Percentiles rank a stretch among this genome's conserved stretches.
Evolutionary conservation across 2,888 invertebrate species (phyloP).

Genomic region (Eupithecia abbreviata): DNA sequence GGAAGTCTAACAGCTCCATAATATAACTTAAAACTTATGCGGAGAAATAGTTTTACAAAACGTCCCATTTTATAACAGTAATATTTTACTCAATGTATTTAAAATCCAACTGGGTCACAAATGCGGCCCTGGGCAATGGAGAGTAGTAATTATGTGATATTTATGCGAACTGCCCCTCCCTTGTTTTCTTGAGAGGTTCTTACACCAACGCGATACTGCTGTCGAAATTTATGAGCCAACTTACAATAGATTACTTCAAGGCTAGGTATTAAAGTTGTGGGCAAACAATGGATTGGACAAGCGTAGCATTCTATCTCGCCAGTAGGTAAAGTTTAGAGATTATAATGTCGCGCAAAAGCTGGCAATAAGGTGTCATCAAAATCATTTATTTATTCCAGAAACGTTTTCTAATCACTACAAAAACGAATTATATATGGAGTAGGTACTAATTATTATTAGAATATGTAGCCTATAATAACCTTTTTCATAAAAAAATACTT

Average conservation of each 20-base stretch:
- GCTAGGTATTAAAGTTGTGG: constrained; percentile 4
- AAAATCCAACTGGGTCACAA: constrained; percentile 19
- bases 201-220: constrained; percentile 60
- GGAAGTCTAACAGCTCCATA: background rate
- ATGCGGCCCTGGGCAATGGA: constrained; percentile 53
- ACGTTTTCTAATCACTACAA: too few species aligned
- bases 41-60: background rate
- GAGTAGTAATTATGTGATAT: constrained; percentile 73
- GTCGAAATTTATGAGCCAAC: constrained; percentile 51
- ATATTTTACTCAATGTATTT: constrained; percentile 3
- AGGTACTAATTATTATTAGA: background rate
- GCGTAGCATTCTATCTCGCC: background rate
- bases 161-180: constrained; percentile 63
- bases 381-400: too few species aligned
- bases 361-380: background rate
- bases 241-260: constrained; percentile 27
- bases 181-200: constrained; percentile 56
- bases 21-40: background rate
- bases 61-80: background rate
- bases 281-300: constrained; percentile 1
- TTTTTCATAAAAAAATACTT: background rate
- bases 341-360: background rate
- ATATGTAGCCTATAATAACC: background rate
- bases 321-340: background rate
- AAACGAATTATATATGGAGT: too few species aligned